Base-by-base conservation (phyloP, 2,797 vertebrate species). In the Falco berigora region DNA sequence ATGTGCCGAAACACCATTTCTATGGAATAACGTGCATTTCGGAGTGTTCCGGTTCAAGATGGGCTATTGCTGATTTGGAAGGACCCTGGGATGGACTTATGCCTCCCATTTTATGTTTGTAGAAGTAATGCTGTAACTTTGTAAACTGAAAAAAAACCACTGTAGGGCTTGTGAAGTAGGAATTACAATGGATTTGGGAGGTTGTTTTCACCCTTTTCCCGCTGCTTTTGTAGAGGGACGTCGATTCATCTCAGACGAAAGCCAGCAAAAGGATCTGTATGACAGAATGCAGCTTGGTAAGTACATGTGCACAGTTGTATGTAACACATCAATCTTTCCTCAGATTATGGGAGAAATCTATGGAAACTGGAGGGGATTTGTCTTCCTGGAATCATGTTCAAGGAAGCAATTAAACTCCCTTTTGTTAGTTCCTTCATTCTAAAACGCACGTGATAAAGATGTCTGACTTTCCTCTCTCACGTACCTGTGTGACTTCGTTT, bases 221-320 rank as follows among this genome's bases (percentile, higher is more conserved):
- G 1, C 68, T 82, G 52, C 17, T 92, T 76, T 98, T 95, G 61
- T 92, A 99, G 99, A 99, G 93, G 99, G 99, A 20, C 98, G 98
- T 38, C 98, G 98, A 63, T 99, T 99, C 96, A 98, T 99, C 91
- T 98, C 98, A 6, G 98, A 99, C 75, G 99, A 99, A 95, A 97
- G 91, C 71, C 97, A 94, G 47, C 96, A 91, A 92, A 99, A 99
- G 94, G 98, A 98, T 81, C 95, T 99, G 59, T 98, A 98, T 5
- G 98, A 98, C 93, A 97, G 98, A 18, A 96, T 98, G 94, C 98
- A 98, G 80, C 98, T 98, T 34, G 99, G 99, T 99, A 98, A 98
- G 97, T 69, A 8, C 24, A 3, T 1, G 23, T 13, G 14, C 34
- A n/a, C 56, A 18, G 13, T 24, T 44, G 1, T 44, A 8, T 28